Conservation (phyloP, 2,888 invertebrate genomes). For the Thysanoteuthis rhombus region DNA sequence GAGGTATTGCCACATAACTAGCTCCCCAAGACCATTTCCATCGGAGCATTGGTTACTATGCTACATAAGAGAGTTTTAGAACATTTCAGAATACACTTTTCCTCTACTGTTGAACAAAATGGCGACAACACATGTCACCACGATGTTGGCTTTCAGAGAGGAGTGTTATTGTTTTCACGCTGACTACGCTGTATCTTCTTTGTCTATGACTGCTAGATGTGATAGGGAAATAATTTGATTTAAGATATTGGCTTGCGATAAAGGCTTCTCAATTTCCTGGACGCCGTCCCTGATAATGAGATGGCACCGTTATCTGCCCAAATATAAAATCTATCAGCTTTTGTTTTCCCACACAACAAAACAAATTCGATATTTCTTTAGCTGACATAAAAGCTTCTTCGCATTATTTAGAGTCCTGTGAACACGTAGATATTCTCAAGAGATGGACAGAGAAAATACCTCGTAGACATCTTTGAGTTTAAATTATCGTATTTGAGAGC, state of each 20-base stretch:
- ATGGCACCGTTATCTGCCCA: background rate
- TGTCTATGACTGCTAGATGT: background rate
- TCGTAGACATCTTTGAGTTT: no score
- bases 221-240: background rate
- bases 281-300: background rate
- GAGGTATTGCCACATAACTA: no score
- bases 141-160: background rate
- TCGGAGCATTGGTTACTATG: no score
- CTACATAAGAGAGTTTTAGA: no score
- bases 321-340: background rate
- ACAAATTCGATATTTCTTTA: background rate
- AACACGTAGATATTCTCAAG: background rate
- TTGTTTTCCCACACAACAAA: background rate
- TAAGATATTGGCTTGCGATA: background rate
- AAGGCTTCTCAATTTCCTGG: background rate
- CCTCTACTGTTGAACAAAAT: background rate
- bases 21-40: no score
- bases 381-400: background rate
- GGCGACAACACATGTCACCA: background rate
- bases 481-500: no score
- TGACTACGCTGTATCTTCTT: background rate
- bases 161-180: background rate
- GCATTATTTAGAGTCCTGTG: background rate
- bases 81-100: background rate
- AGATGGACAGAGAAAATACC: no score